phyloP scores from a whole-genome alignment of 2,888 invertebrate genomes.

The Lasioglossum lativentre region DNA sequence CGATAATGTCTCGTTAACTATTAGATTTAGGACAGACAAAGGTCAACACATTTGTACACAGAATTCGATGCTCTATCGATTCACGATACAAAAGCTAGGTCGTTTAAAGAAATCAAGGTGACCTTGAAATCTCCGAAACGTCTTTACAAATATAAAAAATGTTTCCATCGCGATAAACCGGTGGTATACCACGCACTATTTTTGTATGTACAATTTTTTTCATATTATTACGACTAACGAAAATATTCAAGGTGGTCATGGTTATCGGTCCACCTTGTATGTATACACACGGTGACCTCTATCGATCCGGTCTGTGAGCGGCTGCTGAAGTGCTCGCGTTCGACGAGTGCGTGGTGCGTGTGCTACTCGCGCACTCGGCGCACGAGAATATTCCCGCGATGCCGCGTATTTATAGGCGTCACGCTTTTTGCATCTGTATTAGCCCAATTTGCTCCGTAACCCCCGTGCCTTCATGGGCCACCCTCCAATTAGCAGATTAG shows the following conservation, averaged over 20 bases:
- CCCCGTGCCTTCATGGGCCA: conserved; percentile 46
- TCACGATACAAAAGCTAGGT: too few species aligned
- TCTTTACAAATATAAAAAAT: too few species aligned
- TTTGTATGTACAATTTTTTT: neutral
- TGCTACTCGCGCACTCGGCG: neutral
- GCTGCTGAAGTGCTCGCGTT: conserved; percentile 12
- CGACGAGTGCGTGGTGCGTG: conserved; percentile 17
- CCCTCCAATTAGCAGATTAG: conserved; percentile 73
- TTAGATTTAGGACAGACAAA: too few species aligned
- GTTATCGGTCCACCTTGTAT: neutral
- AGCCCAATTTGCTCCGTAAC: conserved; percentile 67
- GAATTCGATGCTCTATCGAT: too few species aligned
- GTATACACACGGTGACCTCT: neutral
- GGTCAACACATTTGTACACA: too few species aligned
- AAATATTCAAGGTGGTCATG: neutral
- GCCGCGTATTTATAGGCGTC: conserved; percentile 70
- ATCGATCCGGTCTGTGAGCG: neutral
- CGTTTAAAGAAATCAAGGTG: too few species aligned
- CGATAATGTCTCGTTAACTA: too few species aligned
- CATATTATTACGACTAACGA: neutral
- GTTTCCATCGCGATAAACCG: too few species aligned
- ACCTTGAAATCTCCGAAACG: too few species aligned
- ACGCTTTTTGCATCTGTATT: conserved; percentile 65
- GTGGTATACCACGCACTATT: too few species aligned
- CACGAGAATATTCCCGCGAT: conserved; percentile 50